A percentile compares a stretch with the other conserved stretches of the same genome.
Evolutionary conservation across 2,888 invertebrate species (phyloP).

Genomic region (Drosophila aldrichi): DNA sequence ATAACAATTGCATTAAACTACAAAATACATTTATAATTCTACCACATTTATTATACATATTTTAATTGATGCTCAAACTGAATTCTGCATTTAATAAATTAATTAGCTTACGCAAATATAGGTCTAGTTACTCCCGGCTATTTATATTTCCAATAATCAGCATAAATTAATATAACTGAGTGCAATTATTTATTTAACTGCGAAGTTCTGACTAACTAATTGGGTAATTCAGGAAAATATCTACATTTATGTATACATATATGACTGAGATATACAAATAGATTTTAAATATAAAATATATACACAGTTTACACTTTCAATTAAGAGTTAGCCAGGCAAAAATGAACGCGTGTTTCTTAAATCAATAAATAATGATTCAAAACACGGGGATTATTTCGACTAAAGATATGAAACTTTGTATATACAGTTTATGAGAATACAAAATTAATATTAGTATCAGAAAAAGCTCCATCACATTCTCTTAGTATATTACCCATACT

Average conservation of each 20-base stretch:
- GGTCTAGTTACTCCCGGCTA: neutral
- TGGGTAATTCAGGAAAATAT: neutral
- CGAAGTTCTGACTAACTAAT: neutral
- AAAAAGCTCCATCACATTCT: no score
- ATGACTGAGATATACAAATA: neutral
- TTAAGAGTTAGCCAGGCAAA: neutral
- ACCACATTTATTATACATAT: neutral
- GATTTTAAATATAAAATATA: neutral
- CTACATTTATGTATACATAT: no score
- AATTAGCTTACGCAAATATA: neutral
- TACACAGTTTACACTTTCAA: neutral
- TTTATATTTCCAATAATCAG: neutral
- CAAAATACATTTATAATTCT: neutral
- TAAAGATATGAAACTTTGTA: no score
- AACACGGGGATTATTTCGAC: no score
- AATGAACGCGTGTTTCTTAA: no score
- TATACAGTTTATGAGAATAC: no score
- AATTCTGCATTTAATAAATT: neutral
- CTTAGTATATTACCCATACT: no score
- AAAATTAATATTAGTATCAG: no score
- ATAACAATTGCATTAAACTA: neutral
- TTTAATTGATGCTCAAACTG: neutral
- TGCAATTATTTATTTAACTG: neutral
- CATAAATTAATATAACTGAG: neutral
- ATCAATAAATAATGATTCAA: no score